Base-by-base conservation (phyloP, 2,113 vertebrate genomes). In the Dipodomys merriami region DNA sequence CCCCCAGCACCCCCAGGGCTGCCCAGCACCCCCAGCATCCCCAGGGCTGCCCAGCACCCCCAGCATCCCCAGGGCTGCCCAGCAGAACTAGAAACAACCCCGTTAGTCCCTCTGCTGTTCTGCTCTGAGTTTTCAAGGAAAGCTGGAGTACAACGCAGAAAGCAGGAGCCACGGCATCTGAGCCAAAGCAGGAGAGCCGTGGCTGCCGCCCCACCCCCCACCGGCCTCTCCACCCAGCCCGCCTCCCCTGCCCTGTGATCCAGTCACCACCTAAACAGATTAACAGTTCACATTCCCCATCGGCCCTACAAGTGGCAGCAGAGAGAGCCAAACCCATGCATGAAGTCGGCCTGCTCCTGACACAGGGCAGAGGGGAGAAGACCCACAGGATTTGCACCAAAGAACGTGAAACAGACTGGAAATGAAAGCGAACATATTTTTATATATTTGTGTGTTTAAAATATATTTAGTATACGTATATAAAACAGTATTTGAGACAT, bases 51-150 rank as follows among this genome's bases (percentile, higher is more conserved):
- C 35, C 39, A 39, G 39, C 35, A 35, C 6, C 46, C 46, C 46
- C 46, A 94, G 35, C 35, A 3, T 4, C 35, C 35, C 35, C 35
- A 39, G 35, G 35, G 35, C 35, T 4, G 35, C 35, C 35, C 35
- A 39, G 49, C 83, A 92, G 86, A 94, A 90, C 74, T 39, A 76
- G 74, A 96, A 93, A 84, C 78, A 64, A 87, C 30, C 88, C 93
- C 86, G 49, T 49, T 9, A 49, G 49, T 12, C 49, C 49, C 49
- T 49, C 49, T 49, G 49, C 49, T 11, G 49, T 12, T 49, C 49
- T 92, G 71, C 44, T 76, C 53, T 92, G 89, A 44, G 62, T 39
- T 79, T 86, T 79, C 65, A 88, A 53, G 79, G 7, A 89, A 91
- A 95, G 44, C 35, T n/a, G 44, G 71, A 94, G 83, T 67, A 90